These are phyloP conservation scores for Siphamia tubifer DNA, from an alignment of 2,113 vertebrate genomes.

Conservation along the genomic window DNA sequence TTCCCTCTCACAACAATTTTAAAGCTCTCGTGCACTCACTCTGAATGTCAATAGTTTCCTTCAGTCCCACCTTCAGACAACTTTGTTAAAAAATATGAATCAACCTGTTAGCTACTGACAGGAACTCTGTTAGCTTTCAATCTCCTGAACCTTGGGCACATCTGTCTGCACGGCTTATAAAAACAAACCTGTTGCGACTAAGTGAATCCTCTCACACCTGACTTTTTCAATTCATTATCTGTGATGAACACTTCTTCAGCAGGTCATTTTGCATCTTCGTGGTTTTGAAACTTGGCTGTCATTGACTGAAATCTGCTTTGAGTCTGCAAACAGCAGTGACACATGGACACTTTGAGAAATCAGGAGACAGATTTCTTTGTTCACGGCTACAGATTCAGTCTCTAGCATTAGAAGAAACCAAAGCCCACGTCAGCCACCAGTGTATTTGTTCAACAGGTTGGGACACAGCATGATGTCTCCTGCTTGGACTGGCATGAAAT, in stretches of 20 bases:
- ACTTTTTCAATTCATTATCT: slow-evolving; percentile 17
- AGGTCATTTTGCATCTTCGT: neutral
- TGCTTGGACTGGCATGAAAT: no score
- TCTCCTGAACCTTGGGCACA: neutral
- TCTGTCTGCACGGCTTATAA: neutral
- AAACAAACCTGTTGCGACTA: neutral
- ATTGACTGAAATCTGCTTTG: no score
- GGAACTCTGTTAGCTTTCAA: neutral
- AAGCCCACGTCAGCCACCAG: no score
- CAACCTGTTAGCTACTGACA: neutral
- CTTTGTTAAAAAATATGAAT: slow-evolving; percentile 2
- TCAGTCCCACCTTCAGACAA: no score
- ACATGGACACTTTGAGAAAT: no score
- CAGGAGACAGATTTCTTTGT: no score
- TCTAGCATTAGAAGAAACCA: no score
- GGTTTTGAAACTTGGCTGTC: no score
- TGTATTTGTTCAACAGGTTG: no score
- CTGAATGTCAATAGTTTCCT: neutral
- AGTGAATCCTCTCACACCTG: slow-evolving; percentile 11
- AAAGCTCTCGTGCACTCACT: neutral
- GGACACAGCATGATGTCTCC: no score
- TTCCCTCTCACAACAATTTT: neutral
- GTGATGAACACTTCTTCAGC: neutral
- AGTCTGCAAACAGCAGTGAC: no score
- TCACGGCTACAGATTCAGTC: no score